phyloP scores from a whole-genome alignment of 92 coral and sea anemone genomes.

The Chrysogorgia sp. region DNA sequence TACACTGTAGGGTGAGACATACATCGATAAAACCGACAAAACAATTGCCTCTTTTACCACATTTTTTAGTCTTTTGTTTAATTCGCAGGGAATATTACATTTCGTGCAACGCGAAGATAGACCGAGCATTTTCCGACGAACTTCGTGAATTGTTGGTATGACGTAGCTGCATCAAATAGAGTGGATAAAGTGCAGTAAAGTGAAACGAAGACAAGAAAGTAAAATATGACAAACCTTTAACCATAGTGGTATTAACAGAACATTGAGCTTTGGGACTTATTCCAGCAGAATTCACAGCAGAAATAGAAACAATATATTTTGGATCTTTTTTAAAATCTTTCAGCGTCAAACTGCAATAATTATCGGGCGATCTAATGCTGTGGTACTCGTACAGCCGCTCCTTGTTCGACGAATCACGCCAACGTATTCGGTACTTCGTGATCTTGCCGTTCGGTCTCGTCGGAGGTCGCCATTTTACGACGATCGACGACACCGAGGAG shows the following conservation, averaged over 20 bases:
- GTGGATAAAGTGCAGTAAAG: not conserved
- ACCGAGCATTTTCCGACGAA: too few relatives aligned
- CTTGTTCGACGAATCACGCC: constrained; percentile 51
- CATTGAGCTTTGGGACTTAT: not conserved
- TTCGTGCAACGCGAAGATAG: too few relatives aligned
- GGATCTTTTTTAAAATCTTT: not conserved
- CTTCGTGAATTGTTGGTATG: not conserved
- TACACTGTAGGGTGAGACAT: too few relatives aligned
- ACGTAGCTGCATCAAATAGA: not conserved
- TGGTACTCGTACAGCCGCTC: constrained; percentile 62
- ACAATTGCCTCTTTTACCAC: too few relatives aligned
- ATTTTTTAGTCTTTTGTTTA: too few relatives aligned
- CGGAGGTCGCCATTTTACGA: constrained; percentile 75
- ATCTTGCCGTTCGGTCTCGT: constrained; percentile 69
- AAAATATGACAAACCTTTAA: not conserved
- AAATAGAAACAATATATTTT: not conserved
- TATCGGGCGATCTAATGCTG: constrained; percentile 32
- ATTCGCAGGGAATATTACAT: too few relatives aligned
- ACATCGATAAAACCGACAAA: too few relatives aligned
- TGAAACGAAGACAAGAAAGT: too few relatives aligned
- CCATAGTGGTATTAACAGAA: not conserved
- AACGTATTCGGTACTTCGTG: constrained; percentile 61
- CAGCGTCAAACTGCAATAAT: not conserved
- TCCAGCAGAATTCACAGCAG: constrained; percentile 65
- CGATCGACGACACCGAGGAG: constrained; percentile 43